Base-by-base conservation (phyloP, 2,888 invertebrate genomes). In the Malthinus flaveolus region DNA sequence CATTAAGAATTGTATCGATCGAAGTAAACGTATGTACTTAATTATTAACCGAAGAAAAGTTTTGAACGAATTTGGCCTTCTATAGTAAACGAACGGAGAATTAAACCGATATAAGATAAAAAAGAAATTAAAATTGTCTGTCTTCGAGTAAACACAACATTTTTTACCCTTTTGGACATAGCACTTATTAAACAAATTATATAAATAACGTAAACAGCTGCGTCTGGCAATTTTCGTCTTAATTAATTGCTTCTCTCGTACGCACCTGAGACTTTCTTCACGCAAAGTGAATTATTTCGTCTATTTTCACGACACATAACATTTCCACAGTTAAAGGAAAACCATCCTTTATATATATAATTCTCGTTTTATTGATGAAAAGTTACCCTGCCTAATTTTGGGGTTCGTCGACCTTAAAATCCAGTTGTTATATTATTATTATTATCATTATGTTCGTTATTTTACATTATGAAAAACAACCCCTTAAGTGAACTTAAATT, bases 351-450 rank as follows among this genome's bases (percentile, higher is more conserved):
- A 48, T 54, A 23, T 23, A 23, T 2, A 5, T 23, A 23, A 39
- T 52, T 46, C 46, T 48, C 37, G 48, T 37, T 37, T 52, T 52
- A 52, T 52, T 37, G 54, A 48, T 48, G 47, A 33, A 23, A 23
- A 32, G 8, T 54, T 37, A 37, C 54, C 54, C 54, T 36, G 47
- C 47, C 47, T 32, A 54, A 35, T 48, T 54, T 54, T 42, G 68
- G 57, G 50, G 56, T 56, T 56, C 56, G 56, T 49, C 37, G 56
- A 56, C 50, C 56, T 35, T 44, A 12, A 50, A n/a, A 32, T 46
- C 56, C 56, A 56, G 49, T 49, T 56, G 48, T 50, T 39, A 8
- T 3, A 5, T 23, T 42, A 15, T 42, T 42, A 42, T 23, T 42
- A 42, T 23, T 23, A 42, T 12, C 23, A 42, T 42, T 42, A 23